Evolutionary conservation across 2,797 vertebrate species (phyloP).

Genomic region (Sebastes baramenuke): DNA sequence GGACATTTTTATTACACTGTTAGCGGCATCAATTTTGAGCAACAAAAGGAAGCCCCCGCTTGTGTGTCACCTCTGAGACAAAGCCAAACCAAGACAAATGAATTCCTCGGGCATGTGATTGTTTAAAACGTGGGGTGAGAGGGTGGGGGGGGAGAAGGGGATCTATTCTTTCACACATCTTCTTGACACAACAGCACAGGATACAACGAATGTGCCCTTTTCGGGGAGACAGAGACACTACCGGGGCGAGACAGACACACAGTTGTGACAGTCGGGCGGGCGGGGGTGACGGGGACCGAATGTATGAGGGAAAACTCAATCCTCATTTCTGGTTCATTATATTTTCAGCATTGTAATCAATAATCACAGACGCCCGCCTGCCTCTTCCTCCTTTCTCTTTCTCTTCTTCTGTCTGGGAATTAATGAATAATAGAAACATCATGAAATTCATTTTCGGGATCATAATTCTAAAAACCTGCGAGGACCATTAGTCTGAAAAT

Average conservation of each 20-base stretch:
- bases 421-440: conserved; percentile 80
- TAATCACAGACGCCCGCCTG: conserved; percentile 55
- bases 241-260: conserved; percentile 46
- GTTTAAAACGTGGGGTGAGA: conserved; percentile 57
- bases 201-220: conserved; percentile 79
- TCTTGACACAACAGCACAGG: conserved; percentile 73
- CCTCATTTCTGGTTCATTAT: conserved; percentile 66
- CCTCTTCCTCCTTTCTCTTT: conserved; percentile 36
- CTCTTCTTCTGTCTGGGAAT: conserved; percentile 59
- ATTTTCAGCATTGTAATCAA: conserved; percentile 79
- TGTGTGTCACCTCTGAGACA: conserved; percentile 79
- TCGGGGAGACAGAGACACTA: conserved; percentile 43
- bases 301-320: conserved; percentile 51
- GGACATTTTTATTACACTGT: conserved; percentile 81
- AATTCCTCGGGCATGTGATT: conserved; percentile 74
- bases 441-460: conserved; percentile 66
- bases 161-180: conserved; percentile 66
- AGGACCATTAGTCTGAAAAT: conserved; percentile 53
- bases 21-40: conserved; percentile 76
- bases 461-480: conserved; percentile 55
- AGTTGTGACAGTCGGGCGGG: conserved; percentile 47
- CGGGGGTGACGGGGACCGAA: not conserved
- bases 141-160: not conserved
- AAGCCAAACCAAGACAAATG: conserved; percentile 84
- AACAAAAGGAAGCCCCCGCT: conserved; percentile 73